Evolutionary conservation across 2,797 vertebrate species (phyloP).

Genomic region (Girardinus metallicus): DNA sequence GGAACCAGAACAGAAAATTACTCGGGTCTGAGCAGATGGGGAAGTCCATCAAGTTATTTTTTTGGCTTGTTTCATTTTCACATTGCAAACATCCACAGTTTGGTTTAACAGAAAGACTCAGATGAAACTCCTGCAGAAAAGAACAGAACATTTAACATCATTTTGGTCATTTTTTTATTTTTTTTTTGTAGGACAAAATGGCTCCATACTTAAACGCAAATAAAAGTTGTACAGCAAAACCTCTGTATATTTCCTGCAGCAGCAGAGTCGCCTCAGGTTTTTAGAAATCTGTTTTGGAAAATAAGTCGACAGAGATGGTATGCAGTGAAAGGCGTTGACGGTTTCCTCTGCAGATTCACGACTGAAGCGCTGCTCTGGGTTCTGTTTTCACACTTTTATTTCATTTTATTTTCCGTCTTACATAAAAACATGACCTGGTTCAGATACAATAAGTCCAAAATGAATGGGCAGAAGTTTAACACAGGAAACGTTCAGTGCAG

Average conservation of each 20-base stretch:
- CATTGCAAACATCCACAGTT: neutral
- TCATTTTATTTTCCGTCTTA: neutral
- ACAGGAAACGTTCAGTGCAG: neutral
- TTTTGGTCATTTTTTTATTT: neutral
- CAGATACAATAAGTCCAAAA: neutral
- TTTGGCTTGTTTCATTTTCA: neutral
- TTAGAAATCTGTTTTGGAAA: constrained; percentile 1
- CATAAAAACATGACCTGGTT: neutral
- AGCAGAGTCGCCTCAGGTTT: neutral
- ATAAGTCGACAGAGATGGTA: neutral
- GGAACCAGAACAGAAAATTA: neutral
- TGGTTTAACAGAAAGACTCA: neutral
- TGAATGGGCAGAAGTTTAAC: neutral
- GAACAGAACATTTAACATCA: neutral
- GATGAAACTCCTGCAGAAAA: neutral
- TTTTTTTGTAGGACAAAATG: neutral
- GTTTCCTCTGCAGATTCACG: neutral
- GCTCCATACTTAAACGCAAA: neutral
- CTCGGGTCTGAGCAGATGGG: neutral
- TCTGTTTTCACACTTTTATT: neutral
- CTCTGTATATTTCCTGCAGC: neutral
- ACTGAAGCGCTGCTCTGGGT: neutral
- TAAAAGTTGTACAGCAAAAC: neutral
- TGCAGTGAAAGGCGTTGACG: neutral
- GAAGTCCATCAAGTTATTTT: neutral